A percentile compares a stretch with the other conserved stretches of the same genome.
These are phyloP conservation scores for Clistopyga incitator DNA, from an alignment of 2,888 invertebrate genomes.

Conservation along the genomic window DNA sequence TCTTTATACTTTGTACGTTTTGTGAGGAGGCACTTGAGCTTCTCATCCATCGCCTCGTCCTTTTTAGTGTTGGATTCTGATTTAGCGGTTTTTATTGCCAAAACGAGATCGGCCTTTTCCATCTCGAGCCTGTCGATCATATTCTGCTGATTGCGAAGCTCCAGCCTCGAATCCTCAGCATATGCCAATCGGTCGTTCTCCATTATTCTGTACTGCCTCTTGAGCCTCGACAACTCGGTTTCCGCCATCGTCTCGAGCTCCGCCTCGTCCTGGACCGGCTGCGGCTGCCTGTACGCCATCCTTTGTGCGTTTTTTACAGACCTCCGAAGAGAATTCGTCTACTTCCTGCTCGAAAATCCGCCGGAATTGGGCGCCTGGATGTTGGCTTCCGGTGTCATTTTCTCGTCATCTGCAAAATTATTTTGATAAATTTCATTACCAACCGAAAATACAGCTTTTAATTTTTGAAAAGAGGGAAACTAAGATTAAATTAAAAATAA, in stretches of 20 bases:
- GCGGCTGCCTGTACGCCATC: slow-evolving; percentile 78
- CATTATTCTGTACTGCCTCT: slow-evolving; percentile 93
- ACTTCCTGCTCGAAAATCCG: slow-evolving; percentile 8
- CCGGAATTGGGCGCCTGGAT: background rate
- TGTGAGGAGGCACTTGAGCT: slow-evolving; percentile 85
- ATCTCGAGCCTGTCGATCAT: slow-evolving; percentile 87
- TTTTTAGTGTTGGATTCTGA: slow-evolving; percentile 86
- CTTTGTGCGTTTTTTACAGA: background rate
- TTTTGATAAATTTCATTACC: background rate
- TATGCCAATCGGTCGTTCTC: slow-evolving; percentile 91
- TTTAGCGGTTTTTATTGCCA: slow-evolving; percentile 86
- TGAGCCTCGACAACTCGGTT: slow-evolving; percentile 91
- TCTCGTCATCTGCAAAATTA: background rate
- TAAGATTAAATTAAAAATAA: background rate
- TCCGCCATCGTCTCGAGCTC: slow-evolving; percentile 92
- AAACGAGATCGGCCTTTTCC: slow-evolving; percentile 88
- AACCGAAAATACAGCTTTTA: too few relatives aligned
- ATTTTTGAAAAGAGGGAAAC: background rate
- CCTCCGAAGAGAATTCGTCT: background rate
- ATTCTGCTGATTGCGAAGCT: slow-evolving; percentile 88
- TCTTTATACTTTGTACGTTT: slow-evolving; percentile 86
- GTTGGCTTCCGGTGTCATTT: slow-evolving; percentile 7
- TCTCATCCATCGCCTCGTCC: slow-evolving; percentile 85
- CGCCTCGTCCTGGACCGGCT: slow-evolving; percentile 86
- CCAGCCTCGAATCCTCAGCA: slow-evolving; percentile 89